phyloP scores from a whole-genome alignment of 1,140 invertebrate species.

The Magallana gigas region DNA sequence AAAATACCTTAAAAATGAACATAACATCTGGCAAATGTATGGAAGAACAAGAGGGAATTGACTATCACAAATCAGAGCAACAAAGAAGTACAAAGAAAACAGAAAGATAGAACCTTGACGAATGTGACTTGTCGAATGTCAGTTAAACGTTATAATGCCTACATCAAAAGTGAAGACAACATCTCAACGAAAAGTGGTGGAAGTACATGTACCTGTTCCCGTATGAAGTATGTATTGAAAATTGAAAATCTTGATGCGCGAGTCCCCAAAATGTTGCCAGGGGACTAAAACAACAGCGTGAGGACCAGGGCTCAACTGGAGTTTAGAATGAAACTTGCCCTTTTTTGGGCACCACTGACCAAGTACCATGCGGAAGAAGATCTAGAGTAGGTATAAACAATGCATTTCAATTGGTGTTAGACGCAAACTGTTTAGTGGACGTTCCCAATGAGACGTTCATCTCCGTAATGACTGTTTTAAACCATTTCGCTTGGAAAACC shows the following conservation, averaged over 20 bases:
- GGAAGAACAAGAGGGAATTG: no score
- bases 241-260: slow-evolving; percentile 3
- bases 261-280: slow-evolving; percentile 26
- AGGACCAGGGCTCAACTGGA: slow-evolving; percentile 29
- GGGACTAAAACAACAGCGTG: slow-evolving; percentile 16
- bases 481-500: not conserved
- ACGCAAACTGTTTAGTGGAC: not conserved
- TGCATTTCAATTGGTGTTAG: not conserved
- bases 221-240: slow-evolving; percentile 32
- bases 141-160: not conserved
- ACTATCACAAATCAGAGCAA: no score
- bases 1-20: no score
- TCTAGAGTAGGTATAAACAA: not conserved
- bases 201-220: slow-evolving; percentile 42
- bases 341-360: slow-evolving; percentile 13
- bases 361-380: slow-evolving; percentile 5
- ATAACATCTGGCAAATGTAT: no score
- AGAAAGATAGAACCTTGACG: no score
- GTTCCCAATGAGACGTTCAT: slow-evolving; percentile 7
- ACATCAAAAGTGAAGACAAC: slow-evolving; percentile 9
- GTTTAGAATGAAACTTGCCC: slow-evolving; percentile 28
- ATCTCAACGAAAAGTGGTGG: slow-evolving; percentile 51
- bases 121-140: not conserved
- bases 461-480: not conserved
- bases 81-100: no score